These are phyloP conservation scores for Cydia pomonella DNA, from an alignment of 1,140 invertebrate genomes.

Conservation along the genomic window DNA sequence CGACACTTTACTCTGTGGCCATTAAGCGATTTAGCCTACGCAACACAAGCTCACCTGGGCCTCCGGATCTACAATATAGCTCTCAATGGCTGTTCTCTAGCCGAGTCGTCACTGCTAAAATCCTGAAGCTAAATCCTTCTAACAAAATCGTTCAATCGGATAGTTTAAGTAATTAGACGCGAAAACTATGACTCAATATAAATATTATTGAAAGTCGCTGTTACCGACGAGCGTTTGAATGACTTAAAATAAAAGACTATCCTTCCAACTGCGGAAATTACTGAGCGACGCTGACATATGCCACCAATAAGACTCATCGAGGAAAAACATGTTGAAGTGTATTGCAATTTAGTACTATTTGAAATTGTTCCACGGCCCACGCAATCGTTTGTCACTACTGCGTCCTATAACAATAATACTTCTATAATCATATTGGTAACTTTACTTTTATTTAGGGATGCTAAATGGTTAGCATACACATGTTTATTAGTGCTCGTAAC, in stretches of 20 bases:
- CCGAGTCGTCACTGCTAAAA: constrained; percentile 1
- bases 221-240: constrained; percentile 56
- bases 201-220: constrained; percentile 46
- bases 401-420: not conserved
- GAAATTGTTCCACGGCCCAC: not conserved
- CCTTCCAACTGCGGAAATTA: constrained; percentile 63
- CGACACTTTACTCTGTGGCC: constrained; percentile 32
- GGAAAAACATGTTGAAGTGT: constrained; percentile 45
- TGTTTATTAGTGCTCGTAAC: too few species aligned
- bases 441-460: not conserved
- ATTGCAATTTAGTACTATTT: constrained; percentile 37
- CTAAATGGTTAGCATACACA: not conserved
- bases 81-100: constrained; percentile 15
- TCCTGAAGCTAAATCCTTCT: not conserved
- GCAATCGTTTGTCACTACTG: not conserved
- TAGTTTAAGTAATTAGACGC: constrained; percentile 14
- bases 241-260: constrained; percentile 67
- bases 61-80: constrained; percentile 12
- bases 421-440: not conserved
- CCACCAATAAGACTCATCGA: constrained; percentile 66
- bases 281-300: constrained; percentile 67
- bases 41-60: constrained; percentile 20
- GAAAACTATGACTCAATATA: not conserved
- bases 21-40: constrained; percentile 24
- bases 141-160: not conserved